These are phyloP conservation scores for Yponomeuta malinellus DNA, from an alignment of 2,888 invertebrate species.

Conservation along the genomic window DNA sequence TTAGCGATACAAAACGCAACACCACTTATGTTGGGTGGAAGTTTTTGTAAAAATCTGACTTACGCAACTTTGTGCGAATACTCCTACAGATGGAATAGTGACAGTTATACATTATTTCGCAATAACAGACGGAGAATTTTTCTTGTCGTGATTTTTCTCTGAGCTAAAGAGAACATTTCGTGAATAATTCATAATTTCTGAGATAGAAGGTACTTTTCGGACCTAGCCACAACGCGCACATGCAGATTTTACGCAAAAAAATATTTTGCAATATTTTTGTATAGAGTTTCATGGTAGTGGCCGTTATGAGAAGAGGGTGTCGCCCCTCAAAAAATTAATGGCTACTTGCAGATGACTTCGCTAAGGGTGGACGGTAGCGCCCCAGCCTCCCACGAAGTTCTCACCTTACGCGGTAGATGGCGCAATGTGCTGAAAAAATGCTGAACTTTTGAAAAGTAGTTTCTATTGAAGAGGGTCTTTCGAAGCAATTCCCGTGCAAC, in stretches of 20 bases:
- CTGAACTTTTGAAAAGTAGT: background rate
- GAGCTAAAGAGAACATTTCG: too few relatives aligned
- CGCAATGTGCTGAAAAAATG: constrained; percentile 25
- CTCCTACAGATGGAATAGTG: too few relatives aligned
- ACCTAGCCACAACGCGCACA: background rate
- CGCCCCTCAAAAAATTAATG: constrained; percentile 74
- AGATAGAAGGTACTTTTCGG: background rate
- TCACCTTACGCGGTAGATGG: constrained; percentile 47
- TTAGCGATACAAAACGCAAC: too few relatives aligned
- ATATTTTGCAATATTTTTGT: background rate
- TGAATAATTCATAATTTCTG: background rate
- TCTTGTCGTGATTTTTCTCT: too few relatives aligned
- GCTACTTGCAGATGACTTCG: constrained; percentile 40
- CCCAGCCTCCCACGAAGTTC: constrained; percentile 37
- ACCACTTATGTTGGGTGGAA: too few relatives aligned
- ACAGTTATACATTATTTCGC: too few relatives aligned
- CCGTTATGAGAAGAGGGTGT: constrained; percentile 35
- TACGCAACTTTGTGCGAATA: too few relatives aligned
- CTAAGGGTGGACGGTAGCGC: background rate
- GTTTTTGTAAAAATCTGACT: too few relatives aligned
- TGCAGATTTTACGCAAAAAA: background rate
- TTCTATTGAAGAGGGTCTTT: too few relatives aligned
- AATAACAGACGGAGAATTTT: too few relatives aligned
- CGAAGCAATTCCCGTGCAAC: too few relatives aligned
- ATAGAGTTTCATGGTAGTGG: constrained; percentile 43